Conservation (phyloP, 2,113 vertebrate genomes). For the Chinchilla lanigera region DNA sequence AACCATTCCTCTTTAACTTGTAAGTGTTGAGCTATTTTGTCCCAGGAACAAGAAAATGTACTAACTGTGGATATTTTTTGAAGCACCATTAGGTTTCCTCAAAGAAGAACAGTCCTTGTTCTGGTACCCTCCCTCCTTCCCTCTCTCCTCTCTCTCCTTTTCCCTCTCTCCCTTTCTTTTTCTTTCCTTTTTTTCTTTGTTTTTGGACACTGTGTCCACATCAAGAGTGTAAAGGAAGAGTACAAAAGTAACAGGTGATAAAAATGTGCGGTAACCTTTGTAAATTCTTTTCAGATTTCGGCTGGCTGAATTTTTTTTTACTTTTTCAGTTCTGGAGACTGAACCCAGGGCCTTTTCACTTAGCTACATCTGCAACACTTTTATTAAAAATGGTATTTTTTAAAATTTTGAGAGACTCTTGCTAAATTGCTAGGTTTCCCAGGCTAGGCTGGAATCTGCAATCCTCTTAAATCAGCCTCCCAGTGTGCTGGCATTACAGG, state of each 20-base stretch:
- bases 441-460: neutral
- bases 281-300: neutral
- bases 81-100: neutral
- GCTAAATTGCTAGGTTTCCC: neutral
- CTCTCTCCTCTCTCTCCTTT: too few relatives aligned
- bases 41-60: neutral
- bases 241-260: neutral
- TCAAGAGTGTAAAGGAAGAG: neutral
- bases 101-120: neutral
- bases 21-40: neutral
- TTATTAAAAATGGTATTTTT: neutral
- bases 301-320: neutral
- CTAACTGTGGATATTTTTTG: neutral
- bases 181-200: neutral
- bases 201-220: neutral
- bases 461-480: neutral
- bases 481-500: neutral
- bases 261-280: constrained; percentile 1
- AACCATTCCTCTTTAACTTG: neutral
- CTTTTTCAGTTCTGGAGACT: neutral
- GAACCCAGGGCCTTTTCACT: neutral
- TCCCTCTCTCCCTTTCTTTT: neutral
- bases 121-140: neutral
- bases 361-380: neutral
- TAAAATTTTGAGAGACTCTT: neutral